These are phyloP conservation scores for Trachymyrmex cornetzi DNA, from an alignment of 1,140 invertebrate genomes.

Conservation along the genomic window DNA sequence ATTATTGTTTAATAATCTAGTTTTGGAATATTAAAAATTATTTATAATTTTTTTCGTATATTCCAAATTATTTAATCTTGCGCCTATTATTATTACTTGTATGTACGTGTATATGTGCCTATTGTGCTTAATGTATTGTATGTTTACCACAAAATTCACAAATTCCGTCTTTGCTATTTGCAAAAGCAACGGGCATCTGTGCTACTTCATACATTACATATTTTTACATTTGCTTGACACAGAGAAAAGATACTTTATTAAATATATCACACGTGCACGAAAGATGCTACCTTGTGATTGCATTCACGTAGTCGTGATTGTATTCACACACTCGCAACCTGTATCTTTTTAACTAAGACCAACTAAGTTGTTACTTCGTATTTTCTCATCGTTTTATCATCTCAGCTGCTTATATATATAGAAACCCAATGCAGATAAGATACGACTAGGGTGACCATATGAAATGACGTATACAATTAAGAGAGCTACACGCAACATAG, in stretches of 20 bases:
- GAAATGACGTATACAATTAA: background rate
- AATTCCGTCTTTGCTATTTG: background rate
- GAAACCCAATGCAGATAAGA: background rate
- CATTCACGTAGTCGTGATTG: background rate
- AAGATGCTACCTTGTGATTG: slow-evolving; percentile 9
- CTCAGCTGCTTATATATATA: slow-evolving; percentile 14
- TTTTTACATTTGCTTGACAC: slow-evolving; percentile 63
- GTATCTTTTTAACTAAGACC: background rate
- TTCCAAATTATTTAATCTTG: background rate
- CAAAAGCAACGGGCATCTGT: background rate
- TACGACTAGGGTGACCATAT: slow-evolving; percentile 38
- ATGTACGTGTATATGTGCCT: slow-evolving; percentile 34
- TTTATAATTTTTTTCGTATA: background rate
- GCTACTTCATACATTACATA: slow-evolving; percentile 23
- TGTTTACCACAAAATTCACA: slow-evolving; percentile 30
- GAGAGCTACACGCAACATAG: background rate
- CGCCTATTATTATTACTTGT: background rate
- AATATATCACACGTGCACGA: slow-evolving; percentile 25
- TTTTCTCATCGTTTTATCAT: background rate
- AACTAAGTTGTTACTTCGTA: background rate
- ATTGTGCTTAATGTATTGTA: slow-evolving; percentile 30
- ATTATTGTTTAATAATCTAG: background rate
- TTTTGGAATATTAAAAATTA: background rate
- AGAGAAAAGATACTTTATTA: slow-evolving; percentile 54
- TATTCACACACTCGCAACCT: background rate